phyloP scores from a whole-genome alignment of 2,113 vertebrate genomes.

The Notothenia rossii region DNA sequence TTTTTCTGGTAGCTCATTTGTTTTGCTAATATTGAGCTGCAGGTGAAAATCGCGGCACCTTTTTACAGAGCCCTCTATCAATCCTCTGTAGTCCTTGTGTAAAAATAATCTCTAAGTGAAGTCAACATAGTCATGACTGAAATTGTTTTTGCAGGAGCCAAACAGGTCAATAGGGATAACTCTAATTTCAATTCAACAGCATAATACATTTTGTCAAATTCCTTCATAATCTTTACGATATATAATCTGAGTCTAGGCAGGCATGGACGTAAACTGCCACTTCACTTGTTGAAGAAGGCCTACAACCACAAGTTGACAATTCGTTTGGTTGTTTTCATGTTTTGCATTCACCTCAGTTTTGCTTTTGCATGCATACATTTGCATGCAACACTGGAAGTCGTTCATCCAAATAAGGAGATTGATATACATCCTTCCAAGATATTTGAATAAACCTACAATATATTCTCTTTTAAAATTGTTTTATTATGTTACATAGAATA shows the following conservation, averaged over 20 bases:
- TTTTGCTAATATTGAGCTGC: neutral
- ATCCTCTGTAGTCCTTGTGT: neutral
- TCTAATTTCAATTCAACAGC: too few relatives aligned
- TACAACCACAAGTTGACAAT: neutral
- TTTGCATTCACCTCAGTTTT: constrained; percentile 42
- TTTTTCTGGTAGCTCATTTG: neutral
- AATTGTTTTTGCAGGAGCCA: neutral
- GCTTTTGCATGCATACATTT: constrained; percentile 74
- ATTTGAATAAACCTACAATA: constrained; percentile 60
- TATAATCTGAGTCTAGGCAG: too few relatives aligned
- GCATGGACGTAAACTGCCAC: too few relatives aligned
- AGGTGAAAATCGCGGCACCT: neutral
- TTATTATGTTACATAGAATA: too few relatives aligned
- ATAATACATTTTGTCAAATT: too few relatives aligned
- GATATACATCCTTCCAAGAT: constrained; percentile 57
- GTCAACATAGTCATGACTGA: neutral
- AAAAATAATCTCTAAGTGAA: neutral
- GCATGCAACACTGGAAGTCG: constrained; percentile 47
- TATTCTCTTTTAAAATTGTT: neutral
- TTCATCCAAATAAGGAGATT: constrained; percentile 39
- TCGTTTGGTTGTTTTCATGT: neutral
- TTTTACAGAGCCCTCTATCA: neutral
- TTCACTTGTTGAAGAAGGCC: too few relatives aligned
- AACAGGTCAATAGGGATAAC: too few relatives aligned
- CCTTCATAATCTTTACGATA: too few relatives aligned